These are phyloP conservation scores for Xyliphius kryptos DNA, from an alignment of 2,113 vertebrate genomes.

Conservation along the genomic window DNA sequence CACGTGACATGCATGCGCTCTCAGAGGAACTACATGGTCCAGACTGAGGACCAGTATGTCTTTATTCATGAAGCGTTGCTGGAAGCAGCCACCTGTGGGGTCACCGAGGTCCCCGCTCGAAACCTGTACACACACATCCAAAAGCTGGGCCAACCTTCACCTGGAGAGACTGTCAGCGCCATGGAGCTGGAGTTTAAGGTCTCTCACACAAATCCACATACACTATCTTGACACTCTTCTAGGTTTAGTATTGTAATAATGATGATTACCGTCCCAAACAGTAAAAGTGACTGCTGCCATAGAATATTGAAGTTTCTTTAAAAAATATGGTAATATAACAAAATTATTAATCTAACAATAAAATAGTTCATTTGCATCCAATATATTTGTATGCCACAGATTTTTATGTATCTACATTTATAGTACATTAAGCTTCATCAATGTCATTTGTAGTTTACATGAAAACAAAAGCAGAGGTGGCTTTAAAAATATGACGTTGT, in stretches of 20 bases:
- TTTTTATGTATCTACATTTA: no score
- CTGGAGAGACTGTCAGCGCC: conserved; percentile 77
- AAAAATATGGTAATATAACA: no score
- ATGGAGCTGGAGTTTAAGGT: conserved; percentile 99
- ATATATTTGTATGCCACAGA: no score
- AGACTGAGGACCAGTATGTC: conserved; percentile 95
- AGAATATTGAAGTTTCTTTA: no score
- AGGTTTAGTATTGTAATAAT: background rate
- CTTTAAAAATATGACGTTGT: no score
- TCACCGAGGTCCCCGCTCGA: conserved; percentile 85
- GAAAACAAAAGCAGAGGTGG: no score
- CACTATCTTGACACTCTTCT: background rate
- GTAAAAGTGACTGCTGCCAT: no score
- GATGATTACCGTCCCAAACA: no score
- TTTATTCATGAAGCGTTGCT: conserved; percentile 93
- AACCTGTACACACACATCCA: conserved; percentile 90
- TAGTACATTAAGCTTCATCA: no score
- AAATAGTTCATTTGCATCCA: no score
- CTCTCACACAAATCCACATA: conserved; percentile 17
- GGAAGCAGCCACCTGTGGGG: conserved; percentile 82
- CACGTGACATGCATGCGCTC: conserved; percentile 93
- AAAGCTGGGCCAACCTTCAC: conserved; percentile 79
- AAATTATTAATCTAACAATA: no score
- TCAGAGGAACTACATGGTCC: conserved; percentile 98
- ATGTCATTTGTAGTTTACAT: no score